phyloP scores from a whole-genome alignment of 2,797 vertebrate genomes.

The Alcedo atthis region DNA sequence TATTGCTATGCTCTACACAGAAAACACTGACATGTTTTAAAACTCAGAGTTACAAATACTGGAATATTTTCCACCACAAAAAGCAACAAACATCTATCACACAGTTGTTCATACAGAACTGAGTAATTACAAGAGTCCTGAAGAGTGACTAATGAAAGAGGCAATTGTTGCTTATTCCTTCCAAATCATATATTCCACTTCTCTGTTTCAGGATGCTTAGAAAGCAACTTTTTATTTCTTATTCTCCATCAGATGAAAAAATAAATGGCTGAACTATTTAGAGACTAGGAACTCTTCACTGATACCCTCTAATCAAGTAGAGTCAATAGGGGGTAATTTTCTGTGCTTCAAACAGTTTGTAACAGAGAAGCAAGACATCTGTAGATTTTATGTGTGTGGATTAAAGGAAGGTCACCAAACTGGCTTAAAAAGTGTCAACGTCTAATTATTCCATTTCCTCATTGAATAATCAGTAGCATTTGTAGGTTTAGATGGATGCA shows the following conservation, averaged over 20 bases:
- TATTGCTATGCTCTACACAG: neutral
- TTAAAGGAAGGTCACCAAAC: neutral
- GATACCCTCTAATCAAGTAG: neutral
- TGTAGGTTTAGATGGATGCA: neutral
- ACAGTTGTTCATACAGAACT: neutral
- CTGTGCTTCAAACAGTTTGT: neutral
- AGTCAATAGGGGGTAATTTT: neutral
- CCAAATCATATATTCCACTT: neutral
- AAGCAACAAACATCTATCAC: neutral
- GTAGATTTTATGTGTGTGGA: fast-evolving
- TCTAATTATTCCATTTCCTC: too few relatives aligned
- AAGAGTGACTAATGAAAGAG: neutral
- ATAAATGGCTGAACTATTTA: neutral
- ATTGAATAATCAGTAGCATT: neutral
- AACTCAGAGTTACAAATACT: neutral
- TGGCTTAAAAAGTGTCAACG: neutral
- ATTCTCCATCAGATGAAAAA: neutral
- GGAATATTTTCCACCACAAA: neutral
- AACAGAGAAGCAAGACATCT: neutral
- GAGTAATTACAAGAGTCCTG: neutral
- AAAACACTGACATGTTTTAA: neutral
- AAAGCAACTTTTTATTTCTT: neutral
- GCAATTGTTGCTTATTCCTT: neutral
- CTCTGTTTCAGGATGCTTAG: neutral
- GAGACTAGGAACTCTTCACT: neutral